phyloP scores from a whole-genome alignment of 2,888 invertebrate genomes.

The Scaeva pyrastri region DNA sequence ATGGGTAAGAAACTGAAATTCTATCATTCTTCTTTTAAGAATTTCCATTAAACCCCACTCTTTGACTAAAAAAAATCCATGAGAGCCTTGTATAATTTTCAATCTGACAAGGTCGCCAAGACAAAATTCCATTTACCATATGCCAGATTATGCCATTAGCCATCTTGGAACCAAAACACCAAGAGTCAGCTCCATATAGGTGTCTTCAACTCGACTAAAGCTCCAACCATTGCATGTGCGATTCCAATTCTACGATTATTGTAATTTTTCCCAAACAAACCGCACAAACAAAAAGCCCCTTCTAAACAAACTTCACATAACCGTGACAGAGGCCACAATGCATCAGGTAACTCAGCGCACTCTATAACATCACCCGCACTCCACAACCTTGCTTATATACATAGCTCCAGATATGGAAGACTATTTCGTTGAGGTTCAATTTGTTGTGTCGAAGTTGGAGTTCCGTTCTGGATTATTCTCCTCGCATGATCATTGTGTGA shows the following conservation, averaged over 20 bases:
- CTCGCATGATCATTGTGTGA: constrained; percentile 56
- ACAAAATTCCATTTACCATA: neutral
- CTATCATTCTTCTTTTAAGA: no score
- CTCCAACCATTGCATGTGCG: constrained; percentile 62
- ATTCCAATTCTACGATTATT: constrained; percentile 60
- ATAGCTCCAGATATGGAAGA: constrained; percentile 26
- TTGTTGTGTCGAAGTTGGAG: constrained; percentile 45
- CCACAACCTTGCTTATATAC: constrained; percentile 31
- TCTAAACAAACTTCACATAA: constrained; percentile 56
- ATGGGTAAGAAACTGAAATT: no score
- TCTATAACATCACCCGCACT: constrained; percentile 36
- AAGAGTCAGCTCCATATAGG: neutral
- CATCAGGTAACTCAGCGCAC: neutral
- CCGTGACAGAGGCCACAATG: constrained; percentile 49
- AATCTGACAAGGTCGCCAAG: constrained; percentile 66
- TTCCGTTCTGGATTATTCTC: constrained; percentile 43
- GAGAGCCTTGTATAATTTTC: constrained; percentile 50
- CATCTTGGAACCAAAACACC: neutral
- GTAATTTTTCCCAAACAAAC: constrained; percentile 14
- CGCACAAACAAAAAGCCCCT: constrained; percentile 7
- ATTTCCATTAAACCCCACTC: no score
- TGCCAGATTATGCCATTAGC: neutral
- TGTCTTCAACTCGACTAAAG: constrained; percentile 21
- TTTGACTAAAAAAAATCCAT: neutral
- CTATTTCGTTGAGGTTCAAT: constrained; percentile 38